A percentile compares a stretch with the other conserved stretches of the same genome.
phyloP scores from a whole-genome alignment of 2,888 invertebrate species.

The Nemapogon koenigi region DNA sequence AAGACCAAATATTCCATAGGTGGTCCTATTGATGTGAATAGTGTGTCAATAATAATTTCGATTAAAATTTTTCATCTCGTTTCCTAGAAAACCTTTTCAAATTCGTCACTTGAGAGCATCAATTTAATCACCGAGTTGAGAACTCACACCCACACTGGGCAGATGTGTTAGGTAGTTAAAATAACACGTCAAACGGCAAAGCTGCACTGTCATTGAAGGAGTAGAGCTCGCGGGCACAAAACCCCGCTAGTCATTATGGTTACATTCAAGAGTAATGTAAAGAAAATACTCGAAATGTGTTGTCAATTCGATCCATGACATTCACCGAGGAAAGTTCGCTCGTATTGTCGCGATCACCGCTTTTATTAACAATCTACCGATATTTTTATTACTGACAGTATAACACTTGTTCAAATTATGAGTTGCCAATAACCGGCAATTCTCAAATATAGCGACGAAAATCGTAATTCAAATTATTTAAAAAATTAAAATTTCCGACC shows the following conservation, averaged over 20 bases:
- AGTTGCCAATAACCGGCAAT: too few relatives aligned
- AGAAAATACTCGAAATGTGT: constrained; percentile 55
- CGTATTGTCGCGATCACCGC: too few relatives aligned
- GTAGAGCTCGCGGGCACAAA: constrained; percentile 23
- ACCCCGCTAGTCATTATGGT: constrained; percentile 26
- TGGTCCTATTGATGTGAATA: too few relatives aligned
- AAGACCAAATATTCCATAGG: too few relatives aligned
- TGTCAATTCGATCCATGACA: constrained; percentile 52
- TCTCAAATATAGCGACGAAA: too few relatives aligned
- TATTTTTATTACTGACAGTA: too few relatives aligned
- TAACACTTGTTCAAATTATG: too few relatives aligned
- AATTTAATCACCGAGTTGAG: constrained; percentile 5
- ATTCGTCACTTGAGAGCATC: constrained; percentile 7
- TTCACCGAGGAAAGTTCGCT: constrained; percentile 29
- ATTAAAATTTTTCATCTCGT: constrained; percentile 8
- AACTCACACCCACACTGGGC: constrained; percentile 5
- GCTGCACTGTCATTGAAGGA: constrained; percentile 44
- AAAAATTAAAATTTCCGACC: neutral
- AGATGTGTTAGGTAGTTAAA: constrained; percentile 17
- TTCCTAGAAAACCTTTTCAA: constrained; percentile 7
- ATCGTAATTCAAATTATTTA: too few relatives aligned
- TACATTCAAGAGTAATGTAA: constrained; percentile 53
- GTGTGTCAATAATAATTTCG: constrained; percentile 5
- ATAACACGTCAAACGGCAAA: constrained; percentile 38
- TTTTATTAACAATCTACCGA: too few relatives aligned